Percentiles rank a stretch among this genome's conserved stretches.
Conservation (phyloP, 2,888 invertebrate species). For the Caenorhabditis doughertyi region DNA sequence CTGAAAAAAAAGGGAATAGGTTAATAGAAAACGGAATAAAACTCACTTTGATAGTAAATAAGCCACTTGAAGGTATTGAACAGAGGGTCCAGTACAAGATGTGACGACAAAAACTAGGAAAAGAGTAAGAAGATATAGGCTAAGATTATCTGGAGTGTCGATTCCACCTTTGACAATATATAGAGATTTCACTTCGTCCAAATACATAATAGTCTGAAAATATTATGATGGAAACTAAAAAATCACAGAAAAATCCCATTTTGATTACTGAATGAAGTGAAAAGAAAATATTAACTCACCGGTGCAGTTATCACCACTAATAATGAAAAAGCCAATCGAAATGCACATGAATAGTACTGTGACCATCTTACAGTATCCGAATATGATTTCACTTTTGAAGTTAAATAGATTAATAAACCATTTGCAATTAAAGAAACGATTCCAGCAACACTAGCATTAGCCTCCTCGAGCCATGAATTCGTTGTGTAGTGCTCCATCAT, state of each 20-base stretch:
- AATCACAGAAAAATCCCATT: no score
- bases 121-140: constrained; percentile 16
- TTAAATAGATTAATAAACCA: constrained; percentile 22
- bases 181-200: constrained; percentile 31
- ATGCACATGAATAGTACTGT: constrained; percentile 36
- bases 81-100: constrained; percentile 35
- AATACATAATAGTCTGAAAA: constrained; percentile 48
- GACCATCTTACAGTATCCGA: constrained; percentile 43
- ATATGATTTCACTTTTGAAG: constrained; percentile 42
- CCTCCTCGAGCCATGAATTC: constrained; percentile 34
- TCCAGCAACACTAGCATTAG: constrained; percentile 40
- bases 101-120: constrained; percentile 45
- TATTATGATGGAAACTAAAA: neutral
- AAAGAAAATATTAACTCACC: constrained; percentile 18
- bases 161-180: constrained; percentile 56
- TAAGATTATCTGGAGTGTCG: constrained; percentile 9
- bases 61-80: constrained; percentile 44
- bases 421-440: constrained; percentile 37
- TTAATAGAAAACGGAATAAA: neutral
- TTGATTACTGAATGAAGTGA: no score
- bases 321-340: constrained; percentile 40
- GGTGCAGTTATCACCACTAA: constrained; percentile 38
- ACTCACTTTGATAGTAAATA: constrained; percentile 38
- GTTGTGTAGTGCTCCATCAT: constrained; percentile 58
- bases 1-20: no score